Evolutionary conservation across 2,888 invertebrate species (phyloP).

Genomic region (Drosophila robusta): DNA sequence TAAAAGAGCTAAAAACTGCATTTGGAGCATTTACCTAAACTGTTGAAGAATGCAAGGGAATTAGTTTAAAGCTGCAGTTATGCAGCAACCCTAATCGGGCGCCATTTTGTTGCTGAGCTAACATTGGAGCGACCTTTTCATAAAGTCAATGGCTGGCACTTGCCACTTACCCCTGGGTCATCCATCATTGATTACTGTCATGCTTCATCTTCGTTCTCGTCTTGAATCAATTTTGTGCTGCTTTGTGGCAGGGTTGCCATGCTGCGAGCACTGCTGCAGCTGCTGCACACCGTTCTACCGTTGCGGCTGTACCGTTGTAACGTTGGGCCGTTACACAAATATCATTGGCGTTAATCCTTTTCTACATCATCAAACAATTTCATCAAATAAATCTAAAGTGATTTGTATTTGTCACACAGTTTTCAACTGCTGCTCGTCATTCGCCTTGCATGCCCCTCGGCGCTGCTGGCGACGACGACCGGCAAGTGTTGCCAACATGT

Average conservation of each 20-base stretch:
- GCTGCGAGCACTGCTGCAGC: constrained; percentile 9
- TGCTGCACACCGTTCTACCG: constrained; percentile 11
- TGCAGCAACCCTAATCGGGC: background rate
- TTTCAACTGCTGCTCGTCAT: constrained; percentile 63
- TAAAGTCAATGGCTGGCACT: constrained; percentile 33
- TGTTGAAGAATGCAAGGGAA: background rate
- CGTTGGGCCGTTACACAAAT: constrained; percentile 59
- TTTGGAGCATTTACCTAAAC: background rate
- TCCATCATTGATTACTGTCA: constrained; percentile 70
- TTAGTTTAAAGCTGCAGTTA: background rate
- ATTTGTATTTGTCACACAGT: constrained; percentile 80
- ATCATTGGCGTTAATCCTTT: constrained; percentile 80
- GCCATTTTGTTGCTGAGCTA: constrained; percentile 10
- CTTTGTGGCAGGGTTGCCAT: constrained; percentile 13
- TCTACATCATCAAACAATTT: constrained; percentile 81
- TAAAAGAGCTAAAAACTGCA: too few species aligned
- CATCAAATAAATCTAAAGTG: constrained; percentile 80
- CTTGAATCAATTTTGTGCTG: constrained; percentile 58
- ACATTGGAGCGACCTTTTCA: constrained; percentile 52
- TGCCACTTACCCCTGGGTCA: constrained; percentile 16
- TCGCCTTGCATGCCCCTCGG: constrained; percentile 32
- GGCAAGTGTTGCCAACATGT: constrained; percentile 54
- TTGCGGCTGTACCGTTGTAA: constrained; percentile 1
- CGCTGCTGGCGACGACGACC: constrained; percentile 3
- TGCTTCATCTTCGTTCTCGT: constrained; percentile 52